Percentiles rank a stretch among this genome's conserved stretches.
Conservation (phyloP, 2,113 vertebrate genomes). For the Psilopogon haemacephalus region DNA sequence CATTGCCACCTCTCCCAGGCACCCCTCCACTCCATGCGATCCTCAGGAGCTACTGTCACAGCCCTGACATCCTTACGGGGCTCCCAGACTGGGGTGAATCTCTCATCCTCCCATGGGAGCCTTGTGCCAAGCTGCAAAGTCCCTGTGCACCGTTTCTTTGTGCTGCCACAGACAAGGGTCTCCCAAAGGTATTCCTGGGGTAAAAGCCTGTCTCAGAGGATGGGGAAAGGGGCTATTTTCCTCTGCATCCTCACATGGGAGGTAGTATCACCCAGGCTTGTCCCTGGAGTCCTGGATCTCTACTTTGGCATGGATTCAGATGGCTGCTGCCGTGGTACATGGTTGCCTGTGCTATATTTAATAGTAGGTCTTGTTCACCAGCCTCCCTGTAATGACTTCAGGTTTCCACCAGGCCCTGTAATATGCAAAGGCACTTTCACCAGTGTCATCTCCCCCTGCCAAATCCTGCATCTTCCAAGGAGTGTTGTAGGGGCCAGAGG, state of each 20-base stretch:
- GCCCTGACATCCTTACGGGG: accelerated
- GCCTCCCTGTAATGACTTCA: neutral
- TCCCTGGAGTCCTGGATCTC: neutral
- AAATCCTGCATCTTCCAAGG: accelerated
- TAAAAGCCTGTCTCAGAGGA: neutral
- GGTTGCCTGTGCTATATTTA: accelerated
- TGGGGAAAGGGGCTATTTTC: neutral
- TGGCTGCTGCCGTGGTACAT: accelerated
- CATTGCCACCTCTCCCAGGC: neutral
- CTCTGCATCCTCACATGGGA: accelerated
- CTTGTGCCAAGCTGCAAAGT: neutral
- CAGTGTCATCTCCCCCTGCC: neutral
- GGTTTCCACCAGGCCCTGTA: neutral
- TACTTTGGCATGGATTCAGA: neutral
- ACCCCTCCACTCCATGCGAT: neutral
- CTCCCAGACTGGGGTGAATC: neutral
- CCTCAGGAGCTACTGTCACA: too few species aligned
- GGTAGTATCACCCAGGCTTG: neutral
- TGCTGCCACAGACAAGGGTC: accelerated
- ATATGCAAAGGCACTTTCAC: neutral
- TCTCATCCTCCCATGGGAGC: accelerated
- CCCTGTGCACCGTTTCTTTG: neutral
- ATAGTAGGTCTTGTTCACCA: neutral
- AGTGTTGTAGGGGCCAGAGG: accelerated
- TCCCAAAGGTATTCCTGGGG: accelerated